A percentile compares a stretch with the other conserved stretches of the same genome.
phyloP scores from a whole-genome alignment of 1,140 invertebrate species.

The Drosophila insularis region DNA sequence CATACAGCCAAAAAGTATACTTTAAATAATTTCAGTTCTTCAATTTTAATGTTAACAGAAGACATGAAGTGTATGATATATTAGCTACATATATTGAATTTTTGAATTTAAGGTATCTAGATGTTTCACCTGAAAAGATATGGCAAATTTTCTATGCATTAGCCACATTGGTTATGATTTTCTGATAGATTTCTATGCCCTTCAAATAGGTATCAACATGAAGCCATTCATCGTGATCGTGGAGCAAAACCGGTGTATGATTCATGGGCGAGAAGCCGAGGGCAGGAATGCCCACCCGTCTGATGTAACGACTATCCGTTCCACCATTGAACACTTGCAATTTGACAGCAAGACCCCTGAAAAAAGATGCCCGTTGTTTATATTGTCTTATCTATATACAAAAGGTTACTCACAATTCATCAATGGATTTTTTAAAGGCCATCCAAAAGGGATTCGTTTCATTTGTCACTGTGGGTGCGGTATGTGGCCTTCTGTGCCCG shows the following conservation, averaged over 20 bases:
- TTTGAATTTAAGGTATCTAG: no score
- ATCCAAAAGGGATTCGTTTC: constrained; percentile 91
- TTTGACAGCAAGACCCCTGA: constrained; percentile 84
- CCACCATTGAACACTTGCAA: constrained; percentile 90
- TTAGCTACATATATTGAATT: no score
- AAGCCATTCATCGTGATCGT: constrained; percentile 92
- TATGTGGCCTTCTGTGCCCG: not conserved
- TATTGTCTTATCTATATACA: accelerated
- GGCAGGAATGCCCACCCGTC: constrained; percentile 87
- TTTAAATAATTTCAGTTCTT: not conserved
- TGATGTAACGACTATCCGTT: constrained; percentile 90
- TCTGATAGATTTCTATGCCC: constrained; percentile 88
- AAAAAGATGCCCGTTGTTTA: not conserved
- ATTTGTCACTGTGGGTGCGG: constrained; percentile 86
- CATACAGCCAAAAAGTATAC: not conserved
- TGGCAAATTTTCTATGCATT: constrained; percentile 66
- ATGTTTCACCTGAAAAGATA: no score
- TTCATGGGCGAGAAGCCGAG: constrained; percentile 92
- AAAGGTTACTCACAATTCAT: constrained; percentile 83
- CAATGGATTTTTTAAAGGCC: constrained; percentile 87
- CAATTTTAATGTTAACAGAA: no score
- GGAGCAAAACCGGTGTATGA: constrained; percentile 87
- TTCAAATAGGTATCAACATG: constrained; percentile 87
- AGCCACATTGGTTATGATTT: constrained; percentile 85
- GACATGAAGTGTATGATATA: no score